Conservation (phyloP, 2,888 invertebrate genomes). For the Tetrapedia diversipes region DNA sequence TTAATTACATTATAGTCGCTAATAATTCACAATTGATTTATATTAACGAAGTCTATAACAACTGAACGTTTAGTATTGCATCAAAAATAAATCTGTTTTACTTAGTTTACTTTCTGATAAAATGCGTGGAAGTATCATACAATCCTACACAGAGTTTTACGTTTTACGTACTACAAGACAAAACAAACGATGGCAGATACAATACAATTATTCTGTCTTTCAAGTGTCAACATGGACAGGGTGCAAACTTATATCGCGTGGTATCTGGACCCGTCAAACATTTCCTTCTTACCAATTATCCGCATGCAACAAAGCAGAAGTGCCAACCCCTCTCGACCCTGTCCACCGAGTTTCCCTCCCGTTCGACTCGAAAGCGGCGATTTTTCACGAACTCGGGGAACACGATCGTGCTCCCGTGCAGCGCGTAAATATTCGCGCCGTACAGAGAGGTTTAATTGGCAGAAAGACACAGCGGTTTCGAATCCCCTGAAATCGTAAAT, state of each 20-base stretch:
- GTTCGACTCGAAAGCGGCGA: conserved; percentile 22
- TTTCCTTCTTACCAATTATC: conserved; percentile 31
- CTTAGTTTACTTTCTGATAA: too few relatives aligned
- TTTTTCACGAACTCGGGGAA: conserved; percentile 29
- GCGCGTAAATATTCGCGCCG: conserved; percentile 59
- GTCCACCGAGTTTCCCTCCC: conserved; percentile 13
- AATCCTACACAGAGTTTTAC: too few relatives aligned
- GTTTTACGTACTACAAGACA: too few relatives aligned
- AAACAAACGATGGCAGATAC: too few relatives aligned
- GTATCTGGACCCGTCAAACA: not conserved
- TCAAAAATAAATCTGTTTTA: too few relatives aligned
- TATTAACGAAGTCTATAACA: too few relatives aligned
- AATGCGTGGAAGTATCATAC: too few relatives aligned
- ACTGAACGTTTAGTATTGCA: too few relatives aligned
- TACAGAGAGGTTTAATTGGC: conserved; percentile 64
- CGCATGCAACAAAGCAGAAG: conserved; percentile 7
- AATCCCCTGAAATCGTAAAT: conserved; percentile 64
- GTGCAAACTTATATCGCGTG: not conserved
- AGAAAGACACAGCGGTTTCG: conserved; percentile 51
- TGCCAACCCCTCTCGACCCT: conserved; percentile 2
- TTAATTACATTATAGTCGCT: too few relatives aligned
- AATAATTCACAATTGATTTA: too few relatives aligned
- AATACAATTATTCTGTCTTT: not conserved
- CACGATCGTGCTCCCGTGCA: conserved; percentile 40
- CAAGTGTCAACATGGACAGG: not conserved